Conservation (phyloP, 2,888 invertebrate species). For the Drosophila birchii region DNA sequence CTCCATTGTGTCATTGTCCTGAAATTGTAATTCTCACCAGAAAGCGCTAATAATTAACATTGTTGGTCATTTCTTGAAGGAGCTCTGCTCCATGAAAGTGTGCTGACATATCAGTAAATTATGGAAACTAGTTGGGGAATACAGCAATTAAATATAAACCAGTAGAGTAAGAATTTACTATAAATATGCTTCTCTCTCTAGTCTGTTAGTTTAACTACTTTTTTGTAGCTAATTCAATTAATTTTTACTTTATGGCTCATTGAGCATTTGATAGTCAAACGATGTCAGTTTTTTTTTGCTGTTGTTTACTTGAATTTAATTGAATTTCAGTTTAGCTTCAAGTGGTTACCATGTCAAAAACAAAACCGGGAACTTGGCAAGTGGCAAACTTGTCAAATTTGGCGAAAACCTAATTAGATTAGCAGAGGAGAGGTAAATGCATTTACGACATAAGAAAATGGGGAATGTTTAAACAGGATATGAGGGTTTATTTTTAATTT, state of each 20-base stretch:
- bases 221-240: slow-evolving; percentile 17
- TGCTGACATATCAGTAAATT: slow-evolving; percentile 10
- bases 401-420: slow-evolving; percentile 42
- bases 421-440: not conserved
- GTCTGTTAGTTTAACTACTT: not conserved
- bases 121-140: not conserved
- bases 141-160: not conserved
- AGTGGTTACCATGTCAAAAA: slow-evolving; percentile 25
- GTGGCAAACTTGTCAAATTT: slow-evolving; percentile 22
- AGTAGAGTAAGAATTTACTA: not conserved
- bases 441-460: too few species aligned
- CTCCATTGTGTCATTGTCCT: slow-evolving; percentile 62
- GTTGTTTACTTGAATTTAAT: slow-evolving; percentile 59
- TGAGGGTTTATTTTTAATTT: not conserved
- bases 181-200: not conserved
- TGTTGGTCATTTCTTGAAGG: not conserved
- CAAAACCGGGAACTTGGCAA: slow-evolving; percentile 9
- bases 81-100: not conserved
- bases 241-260: slow-evolving; percentile 14
- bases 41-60: slow-evolving; percentile 54
- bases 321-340: slow-evolving; percentile 39
- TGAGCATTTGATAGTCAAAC: slow-evolving; percentile 15
- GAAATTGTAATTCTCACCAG: slow-evolving; percentile 53
- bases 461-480: not conserved
- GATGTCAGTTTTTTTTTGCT: slow-evolving; percentile 2